phyloP scores from a whole-genome alignment of 2,888 invertebrate genomes.

The Galeopsomyia nigrocyanea region DNA sequence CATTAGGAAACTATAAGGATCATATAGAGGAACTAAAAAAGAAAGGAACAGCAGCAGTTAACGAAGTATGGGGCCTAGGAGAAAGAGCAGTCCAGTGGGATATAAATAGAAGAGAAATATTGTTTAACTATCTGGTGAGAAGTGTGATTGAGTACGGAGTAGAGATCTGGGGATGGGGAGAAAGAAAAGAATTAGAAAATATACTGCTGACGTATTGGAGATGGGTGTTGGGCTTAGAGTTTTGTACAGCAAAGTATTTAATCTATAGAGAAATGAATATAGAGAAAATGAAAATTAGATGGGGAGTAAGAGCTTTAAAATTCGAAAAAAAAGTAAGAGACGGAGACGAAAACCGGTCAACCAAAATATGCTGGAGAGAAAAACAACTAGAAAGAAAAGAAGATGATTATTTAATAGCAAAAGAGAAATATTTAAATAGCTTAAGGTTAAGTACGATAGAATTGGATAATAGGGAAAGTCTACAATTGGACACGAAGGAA shows the following conservation, averaged over 20 bases:
- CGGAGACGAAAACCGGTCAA: conserved; percentile 9
- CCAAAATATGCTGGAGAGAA: conserved; percentile 28
- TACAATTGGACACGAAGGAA: not conserved
- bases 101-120: conserved; percentile 25
- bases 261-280: conserved; percentile 14
- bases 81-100: too few species aligned
- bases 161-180: conserved; percentile 40
- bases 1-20: conserved; percentile 12
- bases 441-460: conserved; percentile 7
- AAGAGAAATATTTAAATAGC: conserved; percentile 17
- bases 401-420: too few species aligned
- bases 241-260: conserved; percentile 31
- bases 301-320: conserved; percentile 23
- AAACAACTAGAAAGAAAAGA: conserved; percentile 5
- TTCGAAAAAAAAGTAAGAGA: conserved; percentile 30
- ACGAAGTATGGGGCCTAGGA: conserved; percentile 36
- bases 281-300: conserved; percentile 9
- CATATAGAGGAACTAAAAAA: conserved; percentile 33
- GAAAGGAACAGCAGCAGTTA: conserved; percentile 34
- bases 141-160: conserved; percentile 30
- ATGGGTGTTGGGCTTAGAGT: conserved; percentile 30
- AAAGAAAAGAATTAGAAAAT: conserved; percentile 33
- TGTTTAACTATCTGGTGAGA: conserved; percentile 26
- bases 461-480: conserved; percentile 29
- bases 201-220: conserved; percentile 31